Percentiles rank a stretch among this genome's conserved stretches.
phyloP scores from a whole-genome alignment of 2,113 vertebrate genomes.

The Paedocypris sp. region DNA sequence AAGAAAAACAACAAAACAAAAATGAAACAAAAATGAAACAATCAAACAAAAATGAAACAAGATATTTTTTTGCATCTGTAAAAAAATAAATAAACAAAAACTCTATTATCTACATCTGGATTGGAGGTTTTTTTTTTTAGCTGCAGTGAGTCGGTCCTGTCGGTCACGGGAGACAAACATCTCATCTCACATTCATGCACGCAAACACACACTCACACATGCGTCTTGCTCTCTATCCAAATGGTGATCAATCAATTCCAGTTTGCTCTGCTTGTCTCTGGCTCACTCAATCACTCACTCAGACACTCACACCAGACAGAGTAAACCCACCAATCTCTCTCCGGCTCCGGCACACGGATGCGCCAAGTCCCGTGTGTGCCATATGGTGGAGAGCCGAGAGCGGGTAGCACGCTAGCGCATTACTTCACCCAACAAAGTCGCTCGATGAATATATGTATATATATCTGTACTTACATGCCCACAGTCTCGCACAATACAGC shows the following conservation, averaged over 20 bases:
- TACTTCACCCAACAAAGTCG: constrained; percentile 6
- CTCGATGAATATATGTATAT: constrained; percentile 3
- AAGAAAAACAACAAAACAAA: no score
- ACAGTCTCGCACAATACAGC: constrained; percentile 13
- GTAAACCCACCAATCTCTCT: constrained; percentile 17
- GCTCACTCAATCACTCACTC: constrained; percentile 31
- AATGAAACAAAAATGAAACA: no score
- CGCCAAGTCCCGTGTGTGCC: constrained; percentile 9
- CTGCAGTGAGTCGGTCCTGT: no score
- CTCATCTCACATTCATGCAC: no score
- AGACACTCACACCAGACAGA: constrained; percentile 17
- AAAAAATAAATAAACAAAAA: no score
- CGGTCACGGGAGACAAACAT: no score
- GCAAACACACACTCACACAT: constrained; percentile 10
- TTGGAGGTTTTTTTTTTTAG: no score
- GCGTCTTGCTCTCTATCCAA: constrained; percentile 1
- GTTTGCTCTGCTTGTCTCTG: constrained; percentile 27
- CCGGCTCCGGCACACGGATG: constrained; percentile 15
- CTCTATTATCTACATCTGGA: no score
- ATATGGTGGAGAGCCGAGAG: constrained; percentile 10
- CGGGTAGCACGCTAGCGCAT: not conserved
- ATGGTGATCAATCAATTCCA: constrained; percentile 29
- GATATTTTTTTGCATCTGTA: no score
- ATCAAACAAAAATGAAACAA: no score
- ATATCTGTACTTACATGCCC: constrained; percentile 7